Conservation (phyloP, 2,888 invertebrate genomes). For the Nomada hirtipes region DNA sequence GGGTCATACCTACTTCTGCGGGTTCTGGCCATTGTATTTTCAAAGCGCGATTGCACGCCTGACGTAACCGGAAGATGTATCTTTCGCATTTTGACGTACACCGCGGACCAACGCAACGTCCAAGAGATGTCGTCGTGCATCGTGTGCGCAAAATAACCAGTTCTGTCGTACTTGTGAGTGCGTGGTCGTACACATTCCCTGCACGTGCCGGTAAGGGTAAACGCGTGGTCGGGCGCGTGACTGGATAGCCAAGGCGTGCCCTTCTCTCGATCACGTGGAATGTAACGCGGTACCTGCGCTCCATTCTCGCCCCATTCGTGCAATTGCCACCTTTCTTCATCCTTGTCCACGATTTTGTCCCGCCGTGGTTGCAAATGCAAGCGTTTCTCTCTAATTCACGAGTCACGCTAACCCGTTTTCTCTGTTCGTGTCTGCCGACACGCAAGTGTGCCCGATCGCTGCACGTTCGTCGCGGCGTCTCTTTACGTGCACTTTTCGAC, state of each 20-base stretch:
- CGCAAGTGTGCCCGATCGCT: slow-evolving; percentile 54
- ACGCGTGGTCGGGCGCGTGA: slow-evolving; percentile 83
- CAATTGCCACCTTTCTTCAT: not conserved
- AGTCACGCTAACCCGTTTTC: slow-evolving; percentile 61
- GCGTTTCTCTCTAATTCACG: slow-evolving; percentile 54
- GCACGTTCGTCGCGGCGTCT: slow-evolving; percentile 26
- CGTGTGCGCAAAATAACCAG: slow-evolving; percentile 46
- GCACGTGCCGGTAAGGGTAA: slow-evolving; percentile 76
- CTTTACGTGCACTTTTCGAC: slow-evolving; percentile 39
- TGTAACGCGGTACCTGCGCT: slow-evolving; percentile 76
- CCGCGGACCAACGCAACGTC: slow-evolving; percentile 49
- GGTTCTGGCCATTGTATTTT: slow-evolving; percentile 1
- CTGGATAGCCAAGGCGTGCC: slow-evolving; percentile 78
- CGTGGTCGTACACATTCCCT: slow-evolving; percentile 59
- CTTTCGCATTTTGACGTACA: slow-evolving; percentile 23
- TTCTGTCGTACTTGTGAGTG: slow-evolving; percentile 16
- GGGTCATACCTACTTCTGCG: too few species aligned
- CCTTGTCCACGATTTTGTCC: not conserved
- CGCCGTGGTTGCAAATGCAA: slow-evolving; percentile 16
- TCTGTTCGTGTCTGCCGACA: slow-evolving; percentile 40
- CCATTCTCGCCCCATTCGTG: slow-evolving; percentile 12
- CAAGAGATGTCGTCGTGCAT: slow-evolving; percentile 65
- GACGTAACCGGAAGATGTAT: slow-evolving; percentile 19
- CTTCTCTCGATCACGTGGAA: slow-evolving; percentile 82
- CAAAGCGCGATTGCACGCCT: slow-evolving; percentile 11